Evolutionary conservation across 2,113 vertebrate genomes (phyloP), one percentile per base, ranked within the genome.

Genomic region (Sorex fumeus): DNA sequence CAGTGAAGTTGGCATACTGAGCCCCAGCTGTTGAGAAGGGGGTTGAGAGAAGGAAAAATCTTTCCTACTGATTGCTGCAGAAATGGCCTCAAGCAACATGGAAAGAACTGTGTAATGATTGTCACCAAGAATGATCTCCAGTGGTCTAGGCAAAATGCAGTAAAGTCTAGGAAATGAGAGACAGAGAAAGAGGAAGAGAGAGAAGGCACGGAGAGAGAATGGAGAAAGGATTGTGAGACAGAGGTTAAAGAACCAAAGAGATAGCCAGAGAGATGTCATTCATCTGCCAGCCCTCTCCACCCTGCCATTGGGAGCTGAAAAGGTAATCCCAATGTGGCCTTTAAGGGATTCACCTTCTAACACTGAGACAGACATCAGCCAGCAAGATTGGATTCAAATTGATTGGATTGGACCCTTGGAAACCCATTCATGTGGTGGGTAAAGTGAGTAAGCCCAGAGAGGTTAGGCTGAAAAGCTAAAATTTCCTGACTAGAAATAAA

Each of bases 1-100:
- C 97, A 97, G 98, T 95, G 95, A 97, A 98, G 97, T 98, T 93
- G 95, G 97, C 96, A 97, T 97, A 97, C 96, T 96, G 97, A 98
- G 96, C 64, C 97, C 98, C 98, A 98, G 98, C 97, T 98, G 97
- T 98, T 96, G 75, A 92, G 72, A 87, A 60, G 27, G 28, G 69
- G 82, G 67, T 13, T 21, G 50, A 16, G 12, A 32, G 6, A 60
- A 27, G 7, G n/a, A 93, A 64, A 34, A 66, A 91, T 60, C 77
- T 85, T 96, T 91, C 79, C 74, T 85, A 34, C 93, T 92, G 76
- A 25, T 30, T 79, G 88, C 87, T 96, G 91, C 47, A 83, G 69
- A 80, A 96, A 96, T 93, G 83, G 88, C 95, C 96, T 93, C 57
- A 1, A 93, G 97, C 96, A 95, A 8, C 50, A n/a, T 92, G 0